Base-by-base conservation (phyloP, 2,797 vertebrate genomes). In the Mionectes olivaceus region DNA sequence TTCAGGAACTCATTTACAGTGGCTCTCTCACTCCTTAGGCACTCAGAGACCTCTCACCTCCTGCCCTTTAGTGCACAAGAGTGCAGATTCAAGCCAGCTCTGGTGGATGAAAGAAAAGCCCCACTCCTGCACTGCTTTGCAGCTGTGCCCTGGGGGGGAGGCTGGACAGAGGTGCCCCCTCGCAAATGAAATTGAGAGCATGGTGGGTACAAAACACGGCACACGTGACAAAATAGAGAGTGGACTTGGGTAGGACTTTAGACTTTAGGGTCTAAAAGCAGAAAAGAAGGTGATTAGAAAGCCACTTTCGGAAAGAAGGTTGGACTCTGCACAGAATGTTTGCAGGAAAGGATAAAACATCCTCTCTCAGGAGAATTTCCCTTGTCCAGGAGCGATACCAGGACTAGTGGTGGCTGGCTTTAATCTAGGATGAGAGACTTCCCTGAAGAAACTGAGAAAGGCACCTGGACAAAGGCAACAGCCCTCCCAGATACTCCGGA, bases 1-100 rank as follows among this genome's bases (percentile, higher is more conserved):
- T 84, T 88, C 67, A 81, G 77, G 80, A 93, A 35, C 25, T 94
- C 30, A 16, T 77, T 94, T 93, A 52, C 70, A 69, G 77, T 70
- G 14, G 27, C 41, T 88, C 16, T 61, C n/a, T 47, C 86, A 9
- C 35, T 92, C 77, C 73, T 88, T 2, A 37, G 70, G 49, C 52
- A 24, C 44, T 52, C 69, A 24, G 30, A 90, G 63, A 79, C 56
- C 64, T 94, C 77, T 86, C 59, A 67, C 49, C 83, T 81, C 52
- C 69, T 59, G 63, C 65, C 27, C 57, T 88, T 84, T 44, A 24
- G 23, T 21, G 50, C 27, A 27, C 50, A 37, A 39, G n/a, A 89
- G 83, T 69, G 39, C 46, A 90, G 55, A 53, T 59, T 67, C 50
- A 69, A 83, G 32, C 6, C 65, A 91, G 3, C 35, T 78, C 76